Evolutionary conservation across 2,113 vertebrate genomes (phyloP), one percentile per base, ranked within the genome.

Genomic region (Larimichthys polyactis): DNA sequence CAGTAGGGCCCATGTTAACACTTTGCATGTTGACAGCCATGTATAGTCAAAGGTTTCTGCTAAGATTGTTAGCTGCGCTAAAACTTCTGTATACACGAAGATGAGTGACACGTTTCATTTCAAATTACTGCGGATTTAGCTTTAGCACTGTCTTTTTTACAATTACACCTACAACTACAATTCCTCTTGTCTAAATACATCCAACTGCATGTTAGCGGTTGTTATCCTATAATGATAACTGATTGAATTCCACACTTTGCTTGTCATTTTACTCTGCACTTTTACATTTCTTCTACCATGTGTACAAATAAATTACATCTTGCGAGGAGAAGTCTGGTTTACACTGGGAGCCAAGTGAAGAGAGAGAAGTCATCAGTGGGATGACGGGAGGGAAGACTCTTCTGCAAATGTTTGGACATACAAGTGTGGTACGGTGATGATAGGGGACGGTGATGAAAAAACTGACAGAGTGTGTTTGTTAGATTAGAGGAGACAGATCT

Each of bases 321-420:
- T 69, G 22, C 69, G 16, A 64, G 22, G 27, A 68, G 29, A 71
- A 12, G 14, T 11, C 44, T 20, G 60, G 2, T 62, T 85, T 22
- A 55, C 22, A 4, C 19, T 5, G 7, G 27, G 65, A 27, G 36
- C n/a, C 51, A 7, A 59, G 51, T 48, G 24, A 63, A 2, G 52
- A 69, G 29, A 40, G 29, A 46, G 29, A 15, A 43, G 9, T 51
- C n/a, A 6, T 44, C 24, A 20, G 20, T 46, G 51, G 72, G 46
- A 62, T 20, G 7, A 29, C 29, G 57, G 48, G 55, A 6, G 32
- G 6, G 32, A 79, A 66, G 20, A 54, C 27, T 57, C 24, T 60
- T 43, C 54, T 54, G 49, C 32, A 36, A 54, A 60, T 71, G 71
- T 80, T 78, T 84, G 58, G 16, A 69, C 8, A 51, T 51, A 60